Base-by-base conservation (phyloP, 2,113 vertebrate species). In the Larimichthys polyactis region DNA sequence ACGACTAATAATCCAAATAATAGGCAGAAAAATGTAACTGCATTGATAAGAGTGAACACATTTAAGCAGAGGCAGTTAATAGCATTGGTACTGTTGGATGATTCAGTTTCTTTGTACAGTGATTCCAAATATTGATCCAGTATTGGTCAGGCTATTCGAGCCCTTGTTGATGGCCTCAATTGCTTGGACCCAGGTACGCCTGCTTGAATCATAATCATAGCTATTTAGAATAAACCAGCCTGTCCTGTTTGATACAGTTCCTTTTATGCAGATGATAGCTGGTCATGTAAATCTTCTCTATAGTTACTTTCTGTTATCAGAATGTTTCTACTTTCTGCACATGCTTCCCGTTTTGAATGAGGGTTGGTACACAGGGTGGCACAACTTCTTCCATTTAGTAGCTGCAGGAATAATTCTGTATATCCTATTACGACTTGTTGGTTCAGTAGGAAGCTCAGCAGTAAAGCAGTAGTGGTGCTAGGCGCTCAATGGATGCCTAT, bases 391-490 rank as follows among this genome's bases (percentile, higher is more conserved):
- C 66, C 2, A 17, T 49, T 65, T 49, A 36, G 46, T 68, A 49
- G 70, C 66, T 70, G 46, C 57, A 29, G 24, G 57, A 69, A 67
- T 7, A 44, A 58, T 75, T 74, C 15, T 74, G 29, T 32, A 19
- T 71, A 17, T 57, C 71, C 66, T 55, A 11, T 75, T 71, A 3
- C 17, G 78, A 79, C 73, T 81, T 82, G 51, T 63, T 75, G 36
- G 65, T 68, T 68, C 48, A 68, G 48, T 54, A n/a, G 64, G 48
- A 77, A 44, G 57, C 22, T 52, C 27, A 27, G 17, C 44, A 14
- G 75, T 32, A 8, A 20, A 52, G 9, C 22, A 20, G 29, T 43
- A 43, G 52, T 14, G 40, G 17, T 24, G 49, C 27, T 8, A 17
- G 64, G 55, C 14, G 0, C 24, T 78, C 62, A 32, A 9, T 24